Evolutionary conservation across 2,888 invertebrate genomes (phyloP), one percentile per base, ranked within the genome.

Genomic region (Caenorhabditis panamensis): DNA sequence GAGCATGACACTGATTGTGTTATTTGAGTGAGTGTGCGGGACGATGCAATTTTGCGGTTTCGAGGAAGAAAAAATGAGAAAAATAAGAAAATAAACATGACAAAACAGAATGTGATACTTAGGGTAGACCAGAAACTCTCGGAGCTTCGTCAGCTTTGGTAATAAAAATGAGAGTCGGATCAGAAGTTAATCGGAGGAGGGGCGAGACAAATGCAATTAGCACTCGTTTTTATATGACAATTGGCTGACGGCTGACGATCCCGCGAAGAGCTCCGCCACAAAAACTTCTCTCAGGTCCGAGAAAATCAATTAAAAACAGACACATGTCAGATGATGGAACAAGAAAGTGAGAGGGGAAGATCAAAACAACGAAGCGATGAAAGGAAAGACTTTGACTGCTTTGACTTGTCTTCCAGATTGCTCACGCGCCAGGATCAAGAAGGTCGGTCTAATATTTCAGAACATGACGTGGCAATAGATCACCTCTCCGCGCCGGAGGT

Each of bases 251-350:
- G 18, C 8, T 37, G 22, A 37, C 4, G 51, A 51, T 6, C 41
- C 13, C 31, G 37, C 62, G n/a, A n/a, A n/a, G n/a, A n/a, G n/a
- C n/a, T 63, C 54, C 31, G 62, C 71, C 71, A 71, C 71, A 71
- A 71, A 62, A 71, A 71, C 62, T 62, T 56, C 62, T 71, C 63
- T 22, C 53, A 13, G 62, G 54, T 71, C 62, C 47, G 71, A 36
- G 62, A 51, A 69, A 71, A 71, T 71, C 71, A 71, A 71, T 62
- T 71, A 71, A 71, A 71, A 71, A 63, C 69, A 62, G 71, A 62
- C 71, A 71, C 41, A 26, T 71, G 71, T 63, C 62, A 71, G 71
- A 71, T 62, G 71, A 71, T 71, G 56, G 49, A 26, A 54, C 49
- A 18, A 53, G 62, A 72, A 63, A 54, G 44, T 16, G 16, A 24